Conservation (phyloP, 2,113 vertebrate species). For the Rutilus rutilus region DNA sequence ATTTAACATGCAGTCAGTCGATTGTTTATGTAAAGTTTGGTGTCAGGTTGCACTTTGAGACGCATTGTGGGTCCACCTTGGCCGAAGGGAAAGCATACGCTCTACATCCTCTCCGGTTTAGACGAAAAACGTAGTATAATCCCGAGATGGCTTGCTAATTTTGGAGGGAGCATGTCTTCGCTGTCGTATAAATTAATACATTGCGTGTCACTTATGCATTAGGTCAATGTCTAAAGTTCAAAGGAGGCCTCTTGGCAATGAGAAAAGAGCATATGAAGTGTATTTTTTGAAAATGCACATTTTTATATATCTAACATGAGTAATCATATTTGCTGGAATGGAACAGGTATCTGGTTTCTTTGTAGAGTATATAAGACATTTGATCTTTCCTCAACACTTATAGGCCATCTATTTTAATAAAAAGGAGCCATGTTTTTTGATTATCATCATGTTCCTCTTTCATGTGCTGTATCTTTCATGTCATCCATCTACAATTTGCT, state of each 20-base stretch:
- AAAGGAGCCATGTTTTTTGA: neutral
- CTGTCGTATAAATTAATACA: neutral
- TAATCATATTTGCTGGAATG: neutral
- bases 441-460: slow-evolving; percentile 1
- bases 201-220: slow-evolving; percentile 11
- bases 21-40: slow-evolving; percentile 46
- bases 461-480: slow-evolving; percentile 25
- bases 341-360: neutral
- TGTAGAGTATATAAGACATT: neutral
- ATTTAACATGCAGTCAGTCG: slow-evolving; percentile 14
- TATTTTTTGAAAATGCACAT: neutral
- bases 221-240: slow-evolving; percentile 20
- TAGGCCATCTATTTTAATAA: neutral
- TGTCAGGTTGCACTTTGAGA: slow-evolving; percentile 29
- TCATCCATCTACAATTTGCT: slow-evolving; percentile 45
- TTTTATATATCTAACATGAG: slow-evolving; percentile 1
- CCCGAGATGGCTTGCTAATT: neutral
- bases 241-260: slow-evolving; percentile 1
- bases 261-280: neutral
- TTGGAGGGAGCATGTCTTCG: neutral
- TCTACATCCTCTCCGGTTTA: neutral
- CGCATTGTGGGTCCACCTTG: slow-evolving; percentile 23
- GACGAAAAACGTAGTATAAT: neutral
- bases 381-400: neutral
- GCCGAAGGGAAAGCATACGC: slow-evolving; percentile 3